phyloP scores from a whole-genome alignment of 2,113 vertebrate genomes.

The Colistium nudipinnis region DNA sequence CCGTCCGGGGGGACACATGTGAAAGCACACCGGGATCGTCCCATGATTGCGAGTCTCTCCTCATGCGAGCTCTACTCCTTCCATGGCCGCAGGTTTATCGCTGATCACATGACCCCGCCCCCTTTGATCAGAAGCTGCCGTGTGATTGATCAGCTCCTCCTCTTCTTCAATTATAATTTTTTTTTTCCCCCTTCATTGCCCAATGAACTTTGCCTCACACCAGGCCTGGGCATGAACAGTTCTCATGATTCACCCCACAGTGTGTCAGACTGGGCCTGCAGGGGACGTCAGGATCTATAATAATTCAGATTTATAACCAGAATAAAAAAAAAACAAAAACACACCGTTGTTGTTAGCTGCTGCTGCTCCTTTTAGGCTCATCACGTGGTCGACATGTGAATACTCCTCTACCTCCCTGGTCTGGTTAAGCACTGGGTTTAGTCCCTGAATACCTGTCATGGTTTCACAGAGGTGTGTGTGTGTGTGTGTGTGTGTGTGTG shows the following conservation, averaged over 20 bases:
- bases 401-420: neutral
- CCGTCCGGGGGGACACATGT: no score
- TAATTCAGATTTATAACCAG: no score
- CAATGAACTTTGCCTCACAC: no score
- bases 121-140: neutral
- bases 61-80: neutral
- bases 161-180: no score
- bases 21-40: no score
- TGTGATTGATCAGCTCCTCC: neutral
- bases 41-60: neutral
- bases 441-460: neutral
- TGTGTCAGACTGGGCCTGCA: no score
- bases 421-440: neutral
- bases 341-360: neutral
- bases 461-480: neutral
- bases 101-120: no score
- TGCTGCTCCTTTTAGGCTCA: neutral
- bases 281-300: no score
- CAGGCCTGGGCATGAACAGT: no score
- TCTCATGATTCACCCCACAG: neutral
- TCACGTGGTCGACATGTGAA: neutral
- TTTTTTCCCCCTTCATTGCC: no score
- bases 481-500: neutral
- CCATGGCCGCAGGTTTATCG: no score
- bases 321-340: no score